Percentiles rank a stretch among this genome's conserved stretches.
Evolutionary conservation across 2,113 vertebrate species (phyloP).

Genomic region (Eulemur macaco): DNA sequence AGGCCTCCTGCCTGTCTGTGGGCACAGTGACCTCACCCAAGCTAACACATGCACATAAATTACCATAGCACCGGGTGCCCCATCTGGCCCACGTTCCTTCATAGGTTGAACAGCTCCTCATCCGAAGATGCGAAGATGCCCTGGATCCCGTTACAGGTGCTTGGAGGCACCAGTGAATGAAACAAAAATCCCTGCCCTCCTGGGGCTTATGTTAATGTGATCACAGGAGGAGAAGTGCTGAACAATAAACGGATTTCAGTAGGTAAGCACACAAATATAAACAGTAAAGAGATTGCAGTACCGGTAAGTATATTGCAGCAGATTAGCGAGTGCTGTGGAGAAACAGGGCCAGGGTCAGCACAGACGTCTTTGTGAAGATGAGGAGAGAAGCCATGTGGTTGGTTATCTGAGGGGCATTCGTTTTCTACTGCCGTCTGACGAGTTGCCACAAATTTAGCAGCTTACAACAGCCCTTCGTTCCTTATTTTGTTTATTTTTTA

Average conservation of each 20-base stretch:
- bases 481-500: neutral
- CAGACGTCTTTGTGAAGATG: neutral
- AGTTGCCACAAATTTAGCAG: neutral
- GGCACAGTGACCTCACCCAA: neutral
- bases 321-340: neutral
- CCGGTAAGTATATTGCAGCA: neutral
- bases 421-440: neutral
- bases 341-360: neutral
- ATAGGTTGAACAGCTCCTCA: neutral
- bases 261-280: neutral
- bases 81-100: fast-evolving
- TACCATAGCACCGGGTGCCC: neutral
- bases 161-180: neutral
- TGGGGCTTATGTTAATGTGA: neutral
- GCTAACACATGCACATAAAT: neutral
- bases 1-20: neutral
- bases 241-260: neutral
- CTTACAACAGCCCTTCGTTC: neutral
- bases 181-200: neutral
- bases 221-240: neutral
- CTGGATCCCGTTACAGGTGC: neutral
- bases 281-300: neutral
- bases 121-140: neutral
- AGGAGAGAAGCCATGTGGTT: neutral
- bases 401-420: neutral